Evolutionary conservation across 1,140 invertebrate genomes (phyloP), one percentile per base, ranked within the genome.

Genomic region (Drosophila baimaii): DNA sequence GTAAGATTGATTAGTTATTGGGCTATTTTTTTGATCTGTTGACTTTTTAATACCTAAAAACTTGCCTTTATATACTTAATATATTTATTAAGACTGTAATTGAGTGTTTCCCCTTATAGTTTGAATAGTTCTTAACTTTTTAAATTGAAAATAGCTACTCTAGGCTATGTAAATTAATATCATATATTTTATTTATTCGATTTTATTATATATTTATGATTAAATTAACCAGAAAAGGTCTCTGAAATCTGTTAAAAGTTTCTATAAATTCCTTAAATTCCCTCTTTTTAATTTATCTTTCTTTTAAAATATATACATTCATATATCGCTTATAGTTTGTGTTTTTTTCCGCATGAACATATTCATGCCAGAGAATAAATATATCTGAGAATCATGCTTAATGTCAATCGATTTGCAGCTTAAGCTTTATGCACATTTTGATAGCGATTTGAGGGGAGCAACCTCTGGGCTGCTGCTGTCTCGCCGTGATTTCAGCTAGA

Each of bases 391-490:
- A 54, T 55, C 70, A 70, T 54, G 39, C 51, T 52, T 70, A 70
- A 70, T 70, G 68, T 37, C 64, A 70, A 43, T 56, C 68, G 64
- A 70, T 70, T 56, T 70, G 64, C 49, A 70, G 39, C 68, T 70
- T 56, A 56, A 46, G 68, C 68, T 46, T 56, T 69, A 44, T 56
- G 68, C 68, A 56, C 35, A 56, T 56, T 55, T 70, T 52, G 66
- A 70, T 69, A 56, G 35, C 64, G 23, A 29, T 31, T 31, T 8
- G 15, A 12, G 31, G 43, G 25, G 9, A n/a, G 17, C 54, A 12
- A 5, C 43, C 27, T 6, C 13, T n/a, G n/a, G n/a, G 35, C 59
- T 12, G 5, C 15, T 43, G 13, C 33, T 57, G 64, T n/a, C 23
- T 37, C 39, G 63, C 47, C 52, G 66, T 69, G 64, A 68, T 65